phyloP scores from a whole-genome alignment of 92 coral and sea anemone species.

The Virgularia gustaviana region DNA sequence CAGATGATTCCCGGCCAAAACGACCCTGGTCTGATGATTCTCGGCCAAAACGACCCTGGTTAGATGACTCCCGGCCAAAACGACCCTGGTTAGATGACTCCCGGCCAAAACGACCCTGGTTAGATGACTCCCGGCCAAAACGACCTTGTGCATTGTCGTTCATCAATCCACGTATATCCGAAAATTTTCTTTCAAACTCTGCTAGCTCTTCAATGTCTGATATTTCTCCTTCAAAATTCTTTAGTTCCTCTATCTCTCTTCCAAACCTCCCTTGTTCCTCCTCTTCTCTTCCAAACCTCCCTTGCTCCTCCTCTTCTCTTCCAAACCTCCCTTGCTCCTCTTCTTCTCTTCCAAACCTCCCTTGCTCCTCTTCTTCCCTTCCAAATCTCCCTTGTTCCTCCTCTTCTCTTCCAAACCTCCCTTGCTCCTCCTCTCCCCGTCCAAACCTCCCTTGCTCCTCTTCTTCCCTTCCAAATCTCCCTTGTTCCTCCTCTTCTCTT shows the following conservation, averaged over 20 bases:
- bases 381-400: constrained; percentile 25
- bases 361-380: neutral
- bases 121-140: neutral
- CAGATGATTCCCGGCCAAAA: constrained; percentile 12
- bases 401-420: constrained; percentile 17
- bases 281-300: constrained; percentile 3
- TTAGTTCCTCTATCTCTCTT: neutral
- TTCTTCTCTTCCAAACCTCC: constrained; percentile 4
- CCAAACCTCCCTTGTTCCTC: neutral
- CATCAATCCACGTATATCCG: neutral
- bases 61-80: constrained; percentile 9
- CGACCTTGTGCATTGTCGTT: constrained; percentile 2
- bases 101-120: neutral
- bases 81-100: constrained; percentile 13
- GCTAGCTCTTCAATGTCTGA: constrained; percentile 13
- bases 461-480: constrained; percentile 19
- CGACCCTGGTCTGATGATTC: constrained; percentile 14
- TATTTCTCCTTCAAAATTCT: neutral
- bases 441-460: constrained; percentile 24
- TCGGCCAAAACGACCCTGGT: constrained; percentile 7
- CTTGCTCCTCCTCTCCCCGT: constrained; percentile 12
- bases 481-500: constrained; percentile 15
- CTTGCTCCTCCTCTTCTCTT: neutral
- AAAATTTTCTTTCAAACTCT: constrained; percentile 12
- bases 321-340: constrained; percentile 14